Evolutionary conservation across 2,888 invertebrate genomes (phyloP), one percentile per base, ranked within the genome.

Genomic region (Melitaea athalia): DNA sequence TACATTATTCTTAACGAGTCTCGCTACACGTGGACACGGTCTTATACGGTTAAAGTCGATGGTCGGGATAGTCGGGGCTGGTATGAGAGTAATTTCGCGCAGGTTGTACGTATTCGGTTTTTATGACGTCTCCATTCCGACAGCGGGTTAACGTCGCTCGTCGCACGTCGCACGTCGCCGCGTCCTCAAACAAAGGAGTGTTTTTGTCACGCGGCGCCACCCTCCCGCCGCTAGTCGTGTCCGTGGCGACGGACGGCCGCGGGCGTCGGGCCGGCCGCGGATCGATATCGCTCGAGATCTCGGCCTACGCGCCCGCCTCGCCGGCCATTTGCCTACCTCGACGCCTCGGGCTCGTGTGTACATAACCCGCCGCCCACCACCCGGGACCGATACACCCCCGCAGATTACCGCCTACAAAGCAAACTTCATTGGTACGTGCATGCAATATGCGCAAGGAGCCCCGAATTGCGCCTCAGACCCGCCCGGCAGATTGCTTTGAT

Each of bases 361-460:
- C 90, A 91, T 89, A 91, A 88, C 89, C 91, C 87, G 81, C 88
- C 91, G 83, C 89, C 83, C 87, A 83, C 86, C 89, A 79, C 89
- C 89, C 88, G 63, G 74, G 79, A 67, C 85, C 89, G 88, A 88
- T 87, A 85, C 90, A 89, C 91, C 91, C 91, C 89, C 88, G 83
- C 86, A 91, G 92, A 92, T 92, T 92, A 91, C 92, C 90, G 91
- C 91, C 92, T 91, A 92, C 92, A 91, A 91, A 92, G 92, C 92
- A 91, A 92, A 91, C 91, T 92, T 91, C 92, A 91, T 91, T 89
- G 92, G 91, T 89, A 92, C 91, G 92, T 92, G 92, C 87, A 92
- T 92, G 91, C 92, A 91, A 92, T 92, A 91, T 92, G 90, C 92
- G 91, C 91, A 92, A 92, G 92, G 91, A 91, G 89, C 82, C 87